A percentile compares a stretch with the other conserved stretches of the same genome.
Conservation (phyloP, 2,797 vertebrate species). For the Gymnothorax reevesii region DNA sequence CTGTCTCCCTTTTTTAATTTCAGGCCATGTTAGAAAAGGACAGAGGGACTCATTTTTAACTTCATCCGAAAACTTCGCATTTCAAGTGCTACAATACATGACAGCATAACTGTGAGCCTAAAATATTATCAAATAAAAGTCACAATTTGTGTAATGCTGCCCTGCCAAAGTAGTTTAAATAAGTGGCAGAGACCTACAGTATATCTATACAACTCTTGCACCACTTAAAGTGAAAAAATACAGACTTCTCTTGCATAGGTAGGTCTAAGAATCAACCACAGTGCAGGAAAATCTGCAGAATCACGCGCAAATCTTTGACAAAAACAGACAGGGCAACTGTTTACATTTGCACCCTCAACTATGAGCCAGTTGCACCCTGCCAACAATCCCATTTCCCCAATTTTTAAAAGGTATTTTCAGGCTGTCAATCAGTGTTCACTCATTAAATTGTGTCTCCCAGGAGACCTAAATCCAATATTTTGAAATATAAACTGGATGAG, state of each 20-base stretch:
- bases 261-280: background rate
- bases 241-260: background rate
- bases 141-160: background rate
- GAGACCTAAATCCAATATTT: no score
- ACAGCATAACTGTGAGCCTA: background rate
- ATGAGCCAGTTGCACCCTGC: no score
- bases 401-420: no score
- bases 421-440: no score
- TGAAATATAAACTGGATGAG: no score
- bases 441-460: no score
- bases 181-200: background rate
- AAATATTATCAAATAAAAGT: background rate
- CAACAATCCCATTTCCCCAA: no score
- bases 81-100: background rate
- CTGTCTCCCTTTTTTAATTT: background rate
- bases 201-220: background rate
- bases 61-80: background rate
- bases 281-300: background rate
- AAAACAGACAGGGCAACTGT: no score
- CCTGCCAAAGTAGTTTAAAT: background rate
- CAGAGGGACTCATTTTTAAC: background rate
- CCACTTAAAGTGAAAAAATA: background rate
- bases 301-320: no score
- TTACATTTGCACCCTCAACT: no score
- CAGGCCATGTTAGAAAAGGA: background rate